Evolutionary conservation across 2,113 vertebrate species (phyloP).

Genomic region (Craseonycteris thonglongyai): DNA sequence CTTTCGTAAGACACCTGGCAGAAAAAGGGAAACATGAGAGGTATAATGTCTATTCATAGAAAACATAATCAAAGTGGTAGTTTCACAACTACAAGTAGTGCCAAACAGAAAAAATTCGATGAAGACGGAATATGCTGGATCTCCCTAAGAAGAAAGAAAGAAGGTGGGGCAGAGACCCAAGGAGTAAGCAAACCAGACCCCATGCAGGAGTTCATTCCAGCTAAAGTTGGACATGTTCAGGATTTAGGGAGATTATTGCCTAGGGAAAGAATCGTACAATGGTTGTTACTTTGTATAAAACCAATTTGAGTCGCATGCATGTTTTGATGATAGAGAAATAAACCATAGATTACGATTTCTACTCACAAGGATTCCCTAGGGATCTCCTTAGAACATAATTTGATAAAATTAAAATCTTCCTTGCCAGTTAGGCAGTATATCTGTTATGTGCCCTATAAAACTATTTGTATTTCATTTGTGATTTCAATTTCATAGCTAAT

Average conservation of each 20-base stretch:
- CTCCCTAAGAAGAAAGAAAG: neutral
- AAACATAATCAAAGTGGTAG: neutral
- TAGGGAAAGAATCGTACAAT: neutral
- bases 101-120: neutral
- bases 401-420: neutral
- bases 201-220: neutral
- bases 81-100: neutral
- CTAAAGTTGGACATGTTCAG: neutral
- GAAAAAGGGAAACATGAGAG: neutral
- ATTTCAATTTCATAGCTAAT: neutral
- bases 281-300: neutral
- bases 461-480: neutral
- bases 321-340: neutral
- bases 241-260: neutral
- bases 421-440: neutral
- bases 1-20: neutral
- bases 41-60: neutral
- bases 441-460: neutral
- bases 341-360: neutral
- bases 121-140: neutral
- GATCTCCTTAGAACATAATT: neutral
- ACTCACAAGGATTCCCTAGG: neutral
- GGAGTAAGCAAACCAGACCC: neutral
- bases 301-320: neutral
- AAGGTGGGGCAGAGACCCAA: neutral